Evolutionary conservation across 2,888 invertebrate species (phyloP), one percentile per base, ranked within the genome.

Genomic region (Tipula lateralis): DNA sequence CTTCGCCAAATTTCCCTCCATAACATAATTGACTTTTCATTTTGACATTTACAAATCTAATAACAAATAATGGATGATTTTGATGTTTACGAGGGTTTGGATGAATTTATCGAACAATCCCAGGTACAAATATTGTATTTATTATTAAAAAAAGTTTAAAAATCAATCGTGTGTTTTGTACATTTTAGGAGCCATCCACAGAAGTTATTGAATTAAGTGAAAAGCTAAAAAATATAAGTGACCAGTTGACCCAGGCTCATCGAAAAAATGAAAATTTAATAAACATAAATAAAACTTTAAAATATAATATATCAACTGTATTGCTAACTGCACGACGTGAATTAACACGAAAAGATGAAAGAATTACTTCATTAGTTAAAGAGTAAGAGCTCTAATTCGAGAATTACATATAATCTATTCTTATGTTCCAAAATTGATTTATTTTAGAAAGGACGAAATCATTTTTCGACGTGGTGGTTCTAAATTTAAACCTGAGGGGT

Each of bases 31-130:
- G 66, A 66, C 66, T 9, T 66, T 66, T 66, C 24, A 24, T 2
- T 24, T 66, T 66, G 24, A 66, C 66, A 66, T 50, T 7, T 7
- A 24, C 7, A 12, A 44, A n/a, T 3, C n/a, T 39, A n/a, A n/a
- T 44, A 66, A 9, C 9, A 66, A 66, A 66, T 12, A 12, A 66
- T 66, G 66, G 87, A 87, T 32, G 87, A 87, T 50, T 86, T 89
- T 29, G 86, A 88, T 86, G 87, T 90, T 2, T 90, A 90, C 44
- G 88, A 88, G 32, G 90, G 89, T 85, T 86, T 90, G 87, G 89
- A 89, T 1, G 87, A 87, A 29, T 89, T 89, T 36, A 88, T 9
- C 24, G 66, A 66, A 9, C 19, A 19, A 24, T 7, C 24, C 24
- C 66, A 66, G 24, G 66, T 66, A 19, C 24, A 7, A 9, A 24